Conservation (phyloP, 2,888 invertebrate genomes). For the Caenorhabditis afra region DNA sequence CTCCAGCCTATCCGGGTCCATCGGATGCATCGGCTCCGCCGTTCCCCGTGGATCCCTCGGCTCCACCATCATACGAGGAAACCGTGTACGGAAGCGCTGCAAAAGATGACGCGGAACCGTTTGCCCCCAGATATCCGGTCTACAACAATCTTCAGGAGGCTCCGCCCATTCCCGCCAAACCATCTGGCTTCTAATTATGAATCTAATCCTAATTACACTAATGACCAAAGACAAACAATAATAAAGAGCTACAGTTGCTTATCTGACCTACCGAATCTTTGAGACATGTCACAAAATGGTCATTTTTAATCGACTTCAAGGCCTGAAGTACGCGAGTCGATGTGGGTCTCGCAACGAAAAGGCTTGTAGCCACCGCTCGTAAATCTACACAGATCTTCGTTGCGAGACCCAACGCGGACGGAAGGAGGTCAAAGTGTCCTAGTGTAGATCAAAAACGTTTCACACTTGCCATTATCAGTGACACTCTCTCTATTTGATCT, state of each 20-base stretch:
- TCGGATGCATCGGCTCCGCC: conserved; percentile 23
- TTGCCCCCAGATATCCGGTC: conserved; percentile 53
- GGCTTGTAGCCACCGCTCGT: too few relatives aligned
- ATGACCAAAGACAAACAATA: not conserved
- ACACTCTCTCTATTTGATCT: too few relatives aligned
- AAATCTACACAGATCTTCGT: too few relatives aligned
- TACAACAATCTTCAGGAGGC: conserved; percentile 45
- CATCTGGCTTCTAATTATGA: conserved; percentile 29
- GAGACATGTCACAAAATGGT: too few relatives aligned
- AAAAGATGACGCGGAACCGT: conserved; percentile 29
- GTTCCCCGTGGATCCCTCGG: not conserved
- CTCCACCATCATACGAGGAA: conserved; percentile 52
- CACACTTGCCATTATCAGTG: too few relatives aligned
- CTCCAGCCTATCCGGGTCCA: too few relatives aligned
- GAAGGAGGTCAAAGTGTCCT: not conserved
- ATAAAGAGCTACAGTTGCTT: not conserved
- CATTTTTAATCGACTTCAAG: too few relatives aligned
- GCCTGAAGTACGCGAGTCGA: too few relatives aligned
- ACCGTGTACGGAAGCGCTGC: conserved; percentile 32
- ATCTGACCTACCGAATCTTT: too few relatives aligned
- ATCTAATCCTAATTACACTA: not conserved
- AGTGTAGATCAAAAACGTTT: too few relatives aligned
- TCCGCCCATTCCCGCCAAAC: conserved; percentile 30
- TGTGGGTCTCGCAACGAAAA: too few relatives aligned
- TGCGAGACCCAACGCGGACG: too few relatives aligned